Evolutionary conservation across 2,797 vertebrate species (phyloP), one percentile per base, ranked within the genome.

Genomic region (Iguana delicatissima): DNA sequence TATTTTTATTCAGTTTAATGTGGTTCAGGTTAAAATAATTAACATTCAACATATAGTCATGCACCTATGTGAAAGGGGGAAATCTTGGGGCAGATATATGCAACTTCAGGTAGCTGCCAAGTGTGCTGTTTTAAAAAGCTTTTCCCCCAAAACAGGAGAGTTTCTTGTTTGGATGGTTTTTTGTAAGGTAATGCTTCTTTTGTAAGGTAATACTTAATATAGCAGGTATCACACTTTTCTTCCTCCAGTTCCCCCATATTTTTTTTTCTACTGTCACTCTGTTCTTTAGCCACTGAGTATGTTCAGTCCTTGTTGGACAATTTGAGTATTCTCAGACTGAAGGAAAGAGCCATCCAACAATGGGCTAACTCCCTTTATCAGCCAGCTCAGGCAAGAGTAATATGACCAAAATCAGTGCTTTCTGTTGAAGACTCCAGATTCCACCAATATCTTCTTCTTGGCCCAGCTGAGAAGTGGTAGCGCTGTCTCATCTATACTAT

Each of bases 61-160:
- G 13, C 89, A 80, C 20, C 13, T 18, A 1, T 4, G 12, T 87
- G 80, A 91, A 85, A 91, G 94, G 1, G 18, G 80, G 73, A 73
- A 92, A 14, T 42, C 90, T 67, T 93, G 89, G 95, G 91, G 79
- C 90, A 92, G 91, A 94, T 92, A 93, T 91, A 93, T 92, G 93
- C 91, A 91, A 92, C 84, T 95, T 96, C 94, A 91, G 92, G 93
- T 96, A 95, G 95, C 95, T 96, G 92, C 95, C 95, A 96, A 96
- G 94, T 62, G 93, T 97, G 95, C 94, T 96, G 96, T 97, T 96
- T 94, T 95, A 92, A 95, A 88, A 93, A 91, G 96, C 90, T 89
- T 90, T 89, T 6, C 59, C 16, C 59, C 59, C 22, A 1, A 62
- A 62, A 95, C 96, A 83, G 92, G 95, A 94, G 88, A 84, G 64